Evolutionary conservation across 2,113 vertebrate genomes (phyloP), one percentile per base, ranked within the genome.

Genomic region (Trematomus loennbergii): DNA sequence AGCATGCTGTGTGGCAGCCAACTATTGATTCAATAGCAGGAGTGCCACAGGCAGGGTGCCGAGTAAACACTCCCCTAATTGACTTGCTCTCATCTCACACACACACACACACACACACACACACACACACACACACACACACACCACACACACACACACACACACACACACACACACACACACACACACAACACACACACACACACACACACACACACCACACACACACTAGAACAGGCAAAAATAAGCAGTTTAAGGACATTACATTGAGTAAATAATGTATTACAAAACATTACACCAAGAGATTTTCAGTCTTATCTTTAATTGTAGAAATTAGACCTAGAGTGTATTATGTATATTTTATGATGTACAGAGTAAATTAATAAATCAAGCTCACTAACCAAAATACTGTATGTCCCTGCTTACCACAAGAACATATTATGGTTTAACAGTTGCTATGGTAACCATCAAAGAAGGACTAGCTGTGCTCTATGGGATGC

Each of bases 361-460:
- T 40, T 40, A 40, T 40, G 8, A 8, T 40, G 5, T 25, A 22
- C 10, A 12, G 9, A 59, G 29, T 8, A 46, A 64, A 48, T 8
- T 43, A 52, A 75, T 9, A 61, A 76, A 65, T 52, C 48, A 36
- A 57, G 52, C 66, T 82, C 48, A 33, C 60, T 16, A 61, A 78
- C 57, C 64, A 83, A 36, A 46, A 40, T 40, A 8, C 5, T 40
- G 45, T 36, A 20, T 49, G 43, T 76, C 40, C 68, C 78, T 78
- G 54, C 57, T 66, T 79, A 55, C 66, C 78, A 69, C 63, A 72
- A 16, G 64, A 84, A 75, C 83, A 49, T 84, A 40, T 40, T 40
- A 76, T 85, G 82, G 82, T 86, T 86, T 78, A 86, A 71, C 79
- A 67, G 92, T 93, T 89, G 80, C 90, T 63, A 88, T 85, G 86